A percentile compares a stretch with the other conserved stretches of the same genome.
Evolutionary conservation across 2,888 invertebrate genomes (phyloP).

Genomic region (Sceliomorpha sp.): DNA sequence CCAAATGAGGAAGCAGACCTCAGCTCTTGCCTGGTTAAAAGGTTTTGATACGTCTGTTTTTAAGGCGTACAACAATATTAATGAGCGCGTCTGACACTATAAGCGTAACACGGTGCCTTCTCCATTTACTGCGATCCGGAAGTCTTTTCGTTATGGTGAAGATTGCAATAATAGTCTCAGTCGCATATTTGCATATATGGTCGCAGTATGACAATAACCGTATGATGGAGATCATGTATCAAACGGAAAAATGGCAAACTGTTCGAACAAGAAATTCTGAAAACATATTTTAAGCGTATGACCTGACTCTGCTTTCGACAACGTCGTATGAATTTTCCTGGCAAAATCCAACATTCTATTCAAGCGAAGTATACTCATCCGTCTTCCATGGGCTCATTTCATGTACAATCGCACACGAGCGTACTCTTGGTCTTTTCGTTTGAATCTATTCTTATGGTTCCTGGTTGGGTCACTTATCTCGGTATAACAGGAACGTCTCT

Average conservation of each 20-base stretch:
- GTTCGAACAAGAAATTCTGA: constrained; percentile 11
- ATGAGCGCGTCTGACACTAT: constrained; percentile 18
- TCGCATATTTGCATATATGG: constrained; percentile 12
- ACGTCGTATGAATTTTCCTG: constrained; percentile 26
- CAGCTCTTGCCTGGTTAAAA: constrained; percentile 20
- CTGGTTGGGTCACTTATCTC: constrained; percentile 40
- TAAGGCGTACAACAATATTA: constrained; percentile 27
- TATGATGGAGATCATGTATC: no score
- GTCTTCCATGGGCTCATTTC: constrained; percentile 34
- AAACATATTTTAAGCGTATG: constrained; percentile 24
- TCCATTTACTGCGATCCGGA: constrained; percentile 15
- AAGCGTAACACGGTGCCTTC: constrained; percentile 11
- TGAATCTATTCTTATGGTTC: constrained; percentile 46
- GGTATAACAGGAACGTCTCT: constrained; percentile 43
- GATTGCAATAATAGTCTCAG: constrained; percentile 9
- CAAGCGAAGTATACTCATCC: constrained; percentile 23
- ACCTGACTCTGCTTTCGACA: constrained; percentile 19
- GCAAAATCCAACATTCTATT: constrained; percentile 24
- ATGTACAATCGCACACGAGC: constrained; percentile 39
- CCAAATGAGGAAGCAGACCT: constrained; percentile 22
- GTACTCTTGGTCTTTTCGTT: constrained; percentile 33
- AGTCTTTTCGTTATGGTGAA: background rate
- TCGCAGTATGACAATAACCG: no score
- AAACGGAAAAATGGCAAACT: constrained; percentile 6
- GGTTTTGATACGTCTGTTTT: constrained; percentile 30